Percentiles rank a stretch among this genome's conserved stretches.
phyloP scores from a whole-genome alignment of 2,888 invertebrate genomes.

The Erebia aethiops region DNA sequence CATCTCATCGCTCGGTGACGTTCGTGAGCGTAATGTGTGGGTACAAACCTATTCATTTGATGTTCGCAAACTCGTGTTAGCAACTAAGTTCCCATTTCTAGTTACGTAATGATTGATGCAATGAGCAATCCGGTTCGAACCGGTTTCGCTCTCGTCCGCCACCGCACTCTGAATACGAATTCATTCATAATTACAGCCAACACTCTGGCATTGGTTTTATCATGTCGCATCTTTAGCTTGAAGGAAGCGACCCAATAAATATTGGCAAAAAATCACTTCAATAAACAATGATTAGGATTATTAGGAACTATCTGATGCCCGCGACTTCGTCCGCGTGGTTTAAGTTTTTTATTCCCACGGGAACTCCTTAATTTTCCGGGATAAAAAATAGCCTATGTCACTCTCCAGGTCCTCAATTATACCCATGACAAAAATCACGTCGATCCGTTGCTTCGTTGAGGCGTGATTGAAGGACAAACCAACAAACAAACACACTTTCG shows the following conservation, averaged over 20 bases:
- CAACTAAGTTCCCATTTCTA: slow-evolving; percentile 36
- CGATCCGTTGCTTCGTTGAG: too few relatives aligned
- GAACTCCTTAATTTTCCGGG: too few relatives aligned
- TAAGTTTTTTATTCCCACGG: too few relatives aligned
- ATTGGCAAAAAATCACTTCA: too few relatives aligned
- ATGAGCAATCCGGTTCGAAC: slow-evolving; percentile 38
- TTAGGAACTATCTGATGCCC: too few relatives aligned
- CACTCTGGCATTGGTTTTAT: not conserved
- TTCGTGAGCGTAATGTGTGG: slow-evolving; percentile 5
- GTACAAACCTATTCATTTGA: slow-evolving; percentile 17
- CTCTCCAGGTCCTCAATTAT: too few relatives aligned
- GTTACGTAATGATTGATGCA: slow-evolving; percentile 35
- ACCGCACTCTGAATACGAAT: slow-evolving; percentile 28
- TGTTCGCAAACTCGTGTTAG: slow-evolving; percentile 23
- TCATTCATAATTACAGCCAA: slow-evolving; percentile 36
- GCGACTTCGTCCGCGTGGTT: too few relatives aligned
- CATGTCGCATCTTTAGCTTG: not conserved
- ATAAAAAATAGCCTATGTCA: too few relatives aligned
- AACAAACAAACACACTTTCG: too few relatives aligned
- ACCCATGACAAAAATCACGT: too few relatives aligned
- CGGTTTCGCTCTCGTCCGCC: slow-evolving; percentile 39
- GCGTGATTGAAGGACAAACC: too few relatives aligned
- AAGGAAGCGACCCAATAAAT: not conserved
- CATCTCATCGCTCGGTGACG: not conserved
- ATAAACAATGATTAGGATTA: too few relatives aligned